Conservation (phyloP, 2,797 vertebrate genomes). For the Melanotaenia trifasciata region DNA sequence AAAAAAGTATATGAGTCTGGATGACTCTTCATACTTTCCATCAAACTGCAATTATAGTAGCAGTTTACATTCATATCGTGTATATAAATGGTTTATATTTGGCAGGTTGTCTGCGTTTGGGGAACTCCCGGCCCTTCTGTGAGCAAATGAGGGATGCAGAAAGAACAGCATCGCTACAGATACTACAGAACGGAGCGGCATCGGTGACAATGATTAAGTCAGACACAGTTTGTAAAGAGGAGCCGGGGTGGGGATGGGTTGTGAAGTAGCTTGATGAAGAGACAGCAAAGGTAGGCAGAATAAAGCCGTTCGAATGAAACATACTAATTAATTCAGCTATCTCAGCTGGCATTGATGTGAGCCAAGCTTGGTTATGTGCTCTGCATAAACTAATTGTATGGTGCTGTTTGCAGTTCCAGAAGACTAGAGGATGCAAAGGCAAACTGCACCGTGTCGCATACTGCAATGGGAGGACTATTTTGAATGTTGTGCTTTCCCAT, state of each 20-base stretch:
- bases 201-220: neutral
- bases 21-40: no score
- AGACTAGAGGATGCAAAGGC: no score
- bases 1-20: no score
- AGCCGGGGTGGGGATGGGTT: neutral
- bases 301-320: neutral
- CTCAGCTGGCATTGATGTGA: neutral
- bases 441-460: no score
- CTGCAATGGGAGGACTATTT: no score
- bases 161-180: neutral
- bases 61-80: neutral
- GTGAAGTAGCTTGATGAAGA: neutral
- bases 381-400: neutral
- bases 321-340: neutral
- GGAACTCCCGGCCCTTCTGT: neutral
- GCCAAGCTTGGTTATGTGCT: neutral
- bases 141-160: neutral
- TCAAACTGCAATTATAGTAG: neutral
- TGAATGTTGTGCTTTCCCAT: no score
- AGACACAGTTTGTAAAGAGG: neutral
- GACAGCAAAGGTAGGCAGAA: neutral
- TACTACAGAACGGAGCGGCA: neutral
- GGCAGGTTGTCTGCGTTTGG: neutral
- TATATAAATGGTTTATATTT: neutral
- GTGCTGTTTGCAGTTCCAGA: no score